phyloP scores from a whole-genome alignment of 2,797 vertebrate genomes.

The Orientallactaga sibirica region DNA sequence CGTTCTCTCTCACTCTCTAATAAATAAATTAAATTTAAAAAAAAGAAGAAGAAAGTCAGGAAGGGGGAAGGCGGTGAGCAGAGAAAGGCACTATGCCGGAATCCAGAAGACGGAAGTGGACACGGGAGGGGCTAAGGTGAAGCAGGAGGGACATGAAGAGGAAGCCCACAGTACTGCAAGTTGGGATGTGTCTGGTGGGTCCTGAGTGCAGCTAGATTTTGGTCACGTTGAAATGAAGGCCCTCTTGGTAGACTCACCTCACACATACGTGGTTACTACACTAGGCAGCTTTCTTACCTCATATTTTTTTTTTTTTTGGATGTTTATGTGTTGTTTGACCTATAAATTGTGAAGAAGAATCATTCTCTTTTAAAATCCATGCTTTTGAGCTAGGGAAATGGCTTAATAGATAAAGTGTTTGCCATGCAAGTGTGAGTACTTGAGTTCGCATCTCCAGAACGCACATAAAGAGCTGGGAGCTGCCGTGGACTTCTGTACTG shows the following conservation, averaged over 20 bases:
- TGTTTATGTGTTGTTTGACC: background rate
- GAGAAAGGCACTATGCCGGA: too few relatives aligned
- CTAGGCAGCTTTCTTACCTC: background rate
- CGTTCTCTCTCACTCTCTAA: too few relatives aligned
- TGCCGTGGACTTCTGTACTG: too few relatives aligned
- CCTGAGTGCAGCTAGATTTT: background rate
- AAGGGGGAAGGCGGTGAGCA: background rate
- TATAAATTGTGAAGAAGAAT: background rate
- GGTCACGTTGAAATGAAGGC: background rate
- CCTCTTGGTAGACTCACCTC: background rate
- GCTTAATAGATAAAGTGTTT: too few relatives aligned
- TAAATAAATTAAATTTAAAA: too few relatives aligned
- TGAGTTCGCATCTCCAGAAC: too few relatives aligned
- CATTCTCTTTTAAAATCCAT: background rate
- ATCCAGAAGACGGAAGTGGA: background rate
- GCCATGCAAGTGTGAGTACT: too few relatives aligned
- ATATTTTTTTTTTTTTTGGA: background rate
- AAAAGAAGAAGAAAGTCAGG: too few relatives aligned
- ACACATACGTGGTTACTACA: background rate
- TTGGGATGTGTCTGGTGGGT: rapidly evolving
- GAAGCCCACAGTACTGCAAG: rapidly evolving
- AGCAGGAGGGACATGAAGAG: too few relatives aligned
- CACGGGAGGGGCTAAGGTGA: background rate
- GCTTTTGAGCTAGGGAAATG: background rate
- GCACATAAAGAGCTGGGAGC: too few relatives aligned